phyloP scores from a whole-genome alignment of 2,888 invertebrate genomes.

The Phortica magna region DNA sequence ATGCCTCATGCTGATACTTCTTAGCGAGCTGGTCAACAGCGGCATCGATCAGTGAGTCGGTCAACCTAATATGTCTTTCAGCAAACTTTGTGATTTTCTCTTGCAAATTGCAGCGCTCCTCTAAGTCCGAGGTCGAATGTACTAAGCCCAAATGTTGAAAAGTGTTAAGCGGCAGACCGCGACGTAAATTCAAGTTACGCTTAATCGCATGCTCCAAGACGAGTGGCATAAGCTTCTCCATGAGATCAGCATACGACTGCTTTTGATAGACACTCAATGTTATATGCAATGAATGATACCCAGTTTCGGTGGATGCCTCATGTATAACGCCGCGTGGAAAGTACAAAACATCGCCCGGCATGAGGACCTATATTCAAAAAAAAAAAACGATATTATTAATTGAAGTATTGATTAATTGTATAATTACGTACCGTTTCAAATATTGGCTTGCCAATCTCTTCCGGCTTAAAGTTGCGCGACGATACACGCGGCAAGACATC shows the following conservation, averaged over 20 bases:
- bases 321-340: slow-evolving; percentile 94
- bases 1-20: slow-evolving; percentile 89
- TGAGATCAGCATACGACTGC: slow-evolving; percentile 92
- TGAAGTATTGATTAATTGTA: neutral
- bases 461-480: slow-evolving; percentile 86
- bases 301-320: slow-evolving; percentile 88
- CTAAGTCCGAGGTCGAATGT: slow-evolving; percentile 80
- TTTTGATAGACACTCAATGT: slow-evolving; percentile 95
- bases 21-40: slow-evolving; percentile 93
- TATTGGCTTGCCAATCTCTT: slow-evolving; percentile 88
- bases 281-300: slow-evolving; percentile 94
- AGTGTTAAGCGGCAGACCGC: slow-evolving; percentile 89
- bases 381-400: neutral
- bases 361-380: slow-evolving; percentile 79
- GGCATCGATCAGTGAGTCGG: slow-evolving; percentile 79
- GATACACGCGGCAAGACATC: slow-evolving; percentile 90
- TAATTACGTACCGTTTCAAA: slow-evolving; percentile 80
- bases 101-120: slow-evolving; percentile 79
- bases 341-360: slow-evolving; percentile 94
- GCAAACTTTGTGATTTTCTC: slow-evolving; percentile 56
- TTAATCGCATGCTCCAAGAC: slow-evolving; percentile 86
- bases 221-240: slow-evolving; percentile 88
- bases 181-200: slow-evolving; percentile 85
- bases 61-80: slow-evolving; percentile 41
- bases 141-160: slow-evolving; percentile 87